Conservation (phyloP, 2,797 vertebrate genomes). For the Heterohyrax brucei region DNA sequence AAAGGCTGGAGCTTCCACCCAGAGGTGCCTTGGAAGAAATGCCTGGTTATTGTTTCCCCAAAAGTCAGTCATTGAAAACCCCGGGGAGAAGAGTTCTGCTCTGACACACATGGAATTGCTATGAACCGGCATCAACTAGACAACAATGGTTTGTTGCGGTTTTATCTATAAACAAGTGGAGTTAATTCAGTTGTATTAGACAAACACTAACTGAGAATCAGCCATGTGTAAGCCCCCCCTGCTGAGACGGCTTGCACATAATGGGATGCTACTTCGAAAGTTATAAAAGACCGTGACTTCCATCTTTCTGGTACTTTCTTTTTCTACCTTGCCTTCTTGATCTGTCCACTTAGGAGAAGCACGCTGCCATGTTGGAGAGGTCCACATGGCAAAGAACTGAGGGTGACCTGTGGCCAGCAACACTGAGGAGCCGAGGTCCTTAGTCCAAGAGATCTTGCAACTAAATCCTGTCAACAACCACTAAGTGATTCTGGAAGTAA, state of each 20-base stretch:
- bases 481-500: neutral
- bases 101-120: neutral
- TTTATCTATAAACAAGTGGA: neutral
- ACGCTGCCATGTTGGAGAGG: neutral
- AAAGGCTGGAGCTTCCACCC: neutral
- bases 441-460: neutral
- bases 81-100: neutral
- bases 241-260: neutral
- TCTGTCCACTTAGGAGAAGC: neutral
- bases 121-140: neutral
- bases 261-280: neutral
- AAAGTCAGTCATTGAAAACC: neutral
- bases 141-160: neutral
- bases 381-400: neutral
- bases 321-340: neutral
- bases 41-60: neutral
- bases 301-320: neutral
- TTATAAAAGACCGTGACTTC: neutral
- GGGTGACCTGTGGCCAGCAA: neutral
- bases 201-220: neutral
- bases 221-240: accelerated
- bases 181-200: neutral
- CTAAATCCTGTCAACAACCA: neutral
- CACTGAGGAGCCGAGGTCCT: neutral
- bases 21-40: neutral